Evolutionary conservation across 1,140 invertebrate species (phyloP).

Genomic region (Drosophila ambigua): DNA sequence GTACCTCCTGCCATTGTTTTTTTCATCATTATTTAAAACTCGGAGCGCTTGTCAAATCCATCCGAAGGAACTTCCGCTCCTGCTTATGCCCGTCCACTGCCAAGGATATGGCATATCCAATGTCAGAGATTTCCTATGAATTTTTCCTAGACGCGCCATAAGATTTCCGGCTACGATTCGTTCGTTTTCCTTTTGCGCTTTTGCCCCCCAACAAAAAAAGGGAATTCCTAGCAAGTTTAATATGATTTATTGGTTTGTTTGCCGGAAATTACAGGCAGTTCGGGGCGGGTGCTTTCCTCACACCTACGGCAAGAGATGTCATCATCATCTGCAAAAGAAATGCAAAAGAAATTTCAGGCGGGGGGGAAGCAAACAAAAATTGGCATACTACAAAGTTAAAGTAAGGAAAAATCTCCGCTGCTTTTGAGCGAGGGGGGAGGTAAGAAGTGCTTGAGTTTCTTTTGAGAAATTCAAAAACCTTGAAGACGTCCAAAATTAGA

Average conservation of each 20-base stretch:
- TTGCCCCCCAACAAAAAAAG: neutral
- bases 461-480: slow-evolving; percentile 73
- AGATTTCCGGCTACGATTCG: slow-evolving; percentile 49
- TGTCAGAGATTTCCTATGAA: slow-evolving; percentile 68
- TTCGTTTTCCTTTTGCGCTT: slow-evolving; percentile 50
- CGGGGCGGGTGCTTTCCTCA: slow-evolving; percentile 7
- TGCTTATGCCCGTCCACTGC: neutral
- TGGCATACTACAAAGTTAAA: slow-evolving; percentile 61
- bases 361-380: slow-evolving; percentile 59
- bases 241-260: slow-evolving; percentile 84
- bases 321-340: slow-evolving; percentile 31
- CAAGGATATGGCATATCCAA: slow-evolving; percentile 48
- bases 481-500: slow-evolving; percentile 77
- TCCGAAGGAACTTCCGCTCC: neutral
- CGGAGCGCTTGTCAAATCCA: slow-evolving; percentile 11
- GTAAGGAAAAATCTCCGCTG: slow-evolving; percentile 38
- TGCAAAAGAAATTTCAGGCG: slow-evolving; percentile 29
- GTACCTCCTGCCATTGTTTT: too few relatives aligned
- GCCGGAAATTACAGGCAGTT: slow-evolving; percentile 80
- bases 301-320: slow-evolving; percentile 35
- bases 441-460: slow-evolving; percentile 25
- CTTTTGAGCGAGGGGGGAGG: neutral
- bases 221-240: slow-evolving; percentile 71
- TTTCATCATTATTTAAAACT: neutral
- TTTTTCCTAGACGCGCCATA: slow-evolving; percentile 61